Conservation (phyloP, 2,888 invertebrate genomes). For the Stenodema calcarata region DNA sequence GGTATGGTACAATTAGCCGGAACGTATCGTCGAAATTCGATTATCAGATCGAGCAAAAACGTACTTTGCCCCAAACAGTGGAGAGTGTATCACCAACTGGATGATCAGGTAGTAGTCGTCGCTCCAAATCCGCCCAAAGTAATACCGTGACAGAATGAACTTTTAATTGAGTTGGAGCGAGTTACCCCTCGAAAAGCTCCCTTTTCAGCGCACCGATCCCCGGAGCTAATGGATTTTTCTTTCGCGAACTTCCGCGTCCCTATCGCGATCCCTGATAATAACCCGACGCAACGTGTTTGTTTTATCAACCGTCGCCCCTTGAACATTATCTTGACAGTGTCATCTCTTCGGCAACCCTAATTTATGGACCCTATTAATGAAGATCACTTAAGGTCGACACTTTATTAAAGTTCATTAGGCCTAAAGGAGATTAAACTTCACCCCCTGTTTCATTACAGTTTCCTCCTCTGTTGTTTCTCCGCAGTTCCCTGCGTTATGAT, state of each 20-base stretch:
- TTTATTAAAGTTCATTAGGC: slow-evolving; percentile 46
- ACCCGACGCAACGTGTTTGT: slow-evolving; percentile 20
- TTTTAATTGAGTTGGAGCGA: slow-evolving; percentile 18
- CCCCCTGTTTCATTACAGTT: slow-evolving; percentile 30
- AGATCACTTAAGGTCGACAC: slow-evolving; percentile 37
- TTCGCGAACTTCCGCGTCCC: not conserved
- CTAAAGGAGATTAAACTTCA: slow-evolving; percentile 35
- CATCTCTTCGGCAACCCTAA: slow-evolving; percentile 41
- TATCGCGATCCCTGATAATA: not conserved
- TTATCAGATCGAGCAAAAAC: no score
- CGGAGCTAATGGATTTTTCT: slow-evolving; percentile 17
- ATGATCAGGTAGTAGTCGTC: not conserved
- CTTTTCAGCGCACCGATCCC: not conserved
- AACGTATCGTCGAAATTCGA: no score
- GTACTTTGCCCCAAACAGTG: not conserved
- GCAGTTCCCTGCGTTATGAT: slow-evolving; percentile 4
- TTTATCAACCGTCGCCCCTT: slow-evolving; percentile 20
- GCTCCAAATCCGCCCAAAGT: not conserved
- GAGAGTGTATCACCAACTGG: not conserved
- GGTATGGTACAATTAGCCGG: no score
- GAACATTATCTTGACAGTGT: slow-evolving; percentile 41
- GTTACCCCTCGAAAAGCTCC: not conserved
- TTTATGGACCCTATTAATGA: slow-evolving; percentile 37
- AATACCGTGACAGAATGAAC: not conserved
- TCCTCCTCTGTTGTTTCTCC: slow-evolving; percentile 12